Conservation (phyloP, 2,888 invertebrate genomes). For the Drosophila sordidula region DNA sequence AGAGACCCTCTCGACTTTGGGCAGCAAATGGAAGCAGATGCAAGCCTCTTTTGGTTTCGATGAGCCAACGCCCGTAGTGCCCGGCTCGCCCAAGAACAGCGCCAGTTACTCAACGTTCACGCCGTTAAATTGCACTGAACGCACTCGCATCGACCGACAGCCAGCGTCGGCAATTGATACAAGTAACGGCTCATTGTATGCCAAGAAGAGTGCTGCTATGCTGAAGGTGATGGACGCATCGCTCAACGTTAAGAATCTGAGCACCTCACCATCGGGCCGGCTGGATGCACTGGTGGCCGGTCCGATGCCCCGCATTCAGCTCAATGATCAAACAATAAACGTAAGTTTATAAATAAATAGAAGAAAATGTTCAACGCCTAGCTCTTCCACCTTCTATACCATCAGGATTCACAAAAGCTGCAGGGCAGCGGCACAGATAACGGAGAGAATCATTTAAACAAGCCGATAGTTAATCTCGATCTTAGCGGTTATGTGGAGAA, state of each 20-base stretch:
- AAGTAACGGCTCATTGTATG: slow-evolving; percentile 44
- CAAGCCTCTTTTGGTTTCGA: slow-evolving; percentile 72
- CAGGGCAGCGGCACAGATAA: slow-evolving; percentile 21
- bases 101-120: slow-evolving; percentile 57
- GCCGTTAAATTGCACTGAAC: slow-evolving; percentile 71
- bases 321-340: slow-evolving; percentile 56
- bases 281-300: slow-evolving; percentile 79
- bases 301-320: slow-evolving; percentile 27
- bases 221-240: slow-evolving; percentile 81
- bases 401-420: slow-evolving; percentile 35
- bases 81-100: slow-evolving; percentile 28
- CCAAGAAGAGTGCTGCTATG: slow-evolving; percentile 73
- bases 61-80: slow-evolving; percentile 21
- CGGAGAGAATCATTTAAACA: slow-evolving; percentile 26
- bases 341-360: slow-evolving; percentile 24
- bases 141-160: slow-evolving; percentile 71
- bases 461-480: slow-evolving; percentile 38
- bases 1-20: slow-evolving; percentile 64
- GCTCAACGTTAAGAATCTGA: slow-evolving; percentile 79
- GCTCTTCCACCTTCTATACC: background rate
- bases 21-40: slow-evolving; percentile 79
- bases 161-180: slow-evolving; percentile 18
- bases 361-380: background rate
- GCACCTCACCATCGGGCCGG: slow-evolving; percentile 84
- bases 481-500: slow-evolving; percentile 26